Percentiles rank a stretch among this genome's conserved stretches.
Evolutionary conservation across 2,113 vertebrate genomes (phyloP).

Genomic region (Synodontis membranacea): DNA sequence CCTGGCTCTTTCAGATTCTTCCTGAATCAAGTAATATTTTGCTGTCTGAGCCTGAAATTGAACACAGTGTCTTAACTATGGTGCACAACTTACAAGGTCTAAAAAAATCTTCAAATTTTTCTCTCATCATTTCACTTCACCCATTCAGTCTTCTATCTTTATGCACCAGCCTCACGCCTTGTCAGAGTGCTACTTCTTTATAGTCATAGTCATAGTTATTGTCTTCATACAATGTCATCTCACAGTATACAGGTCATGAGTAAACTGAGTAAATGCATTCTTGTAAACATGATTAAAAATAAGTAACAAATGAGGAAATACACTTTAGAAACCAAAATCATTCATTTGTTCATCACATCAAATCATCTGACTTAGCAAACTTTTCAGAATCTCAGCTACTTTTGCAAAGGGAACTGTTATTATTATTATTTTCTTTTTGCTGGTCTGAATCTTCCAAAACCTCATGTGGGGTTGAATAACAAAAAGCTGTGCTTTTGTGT

Average conservation of each 20-base stretch:
- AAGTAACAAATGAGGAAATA: not conserved
- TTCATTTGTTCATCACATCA: not conserved
- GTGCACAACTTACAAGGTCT: not conserved
- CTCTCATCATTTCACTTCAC: not conserved
- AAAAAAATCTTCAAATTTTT: not conserved
- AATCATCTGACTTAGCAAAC: conserved; percentile 7
- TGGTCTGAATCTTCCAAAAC: conserved; percentile 64
- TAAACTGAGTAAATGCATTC: not conserved
- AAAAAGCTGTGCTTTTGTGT: conserved; percentile 76
- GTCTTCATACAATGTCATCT: not conserved
- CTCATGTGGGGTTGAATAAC: conserved; percentile 65
- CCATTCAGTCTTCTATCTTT: not conserved
- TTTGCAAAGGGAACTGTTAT: conserved; percentile 58
- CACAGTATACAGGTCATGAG: not conserved
- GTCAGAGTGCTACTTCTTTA: not conserved
- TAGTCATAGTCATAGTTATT: not conserved
- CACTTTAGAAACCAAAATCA: not conserved
- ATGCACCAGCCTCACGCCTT: not conserved
- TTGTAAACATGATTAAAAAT: not conserved
- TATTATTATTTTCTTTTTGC: no score
- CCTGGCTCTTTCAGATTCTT: conserved; percentile 66
- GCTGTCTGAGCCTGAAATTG: conserved; percentile 58
- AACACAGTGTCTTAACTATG: conserved; percentile 10
- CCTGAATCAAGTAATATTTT: conserved; percentile 70
- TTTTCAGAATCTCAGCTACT: not conserved